Evolutionary conservation across 2,888 invertebrate species (phyloP), one percentile per base, ranked within the genome.

Genomic region (Tricholauxania praeusta): DNA sequence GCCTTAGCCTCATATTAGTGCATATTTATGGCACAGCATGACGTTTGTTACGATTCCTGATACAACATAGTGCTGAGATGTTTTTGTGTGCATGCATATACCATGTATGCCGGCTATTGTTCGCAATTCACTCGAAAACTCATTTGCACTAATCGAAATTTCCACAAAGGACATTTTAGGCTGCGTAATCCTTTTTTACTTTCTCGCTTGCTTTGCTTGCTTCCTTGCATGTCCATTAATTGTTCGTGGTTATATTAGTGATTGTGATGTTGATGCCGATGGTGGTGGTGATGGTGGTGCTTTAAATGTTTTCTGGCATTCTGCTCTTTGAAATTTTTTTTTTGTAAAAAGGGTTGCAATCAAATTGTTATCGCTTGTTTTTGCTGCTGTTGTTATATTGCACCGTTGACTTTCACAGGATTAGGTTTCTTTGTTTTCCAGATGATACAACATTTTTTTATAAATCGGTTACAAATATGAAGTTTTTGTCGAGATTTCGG

Each of bases 131-230:
- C 65, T 59, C 63, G 47, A 65, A 59, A 65, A 71, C 57, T 65
- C 65, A 71, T 59, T 71, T 71, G 49, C 65, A 57, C 71, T 71
- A 71, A 71, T 71, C 65, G 71, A 64, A 71, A 71, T 71, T 65
- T 71, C 71, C 71, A 65, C 71, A 71, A 71, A 71, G 71, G 71
- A 71, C 65, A 65, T 71, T 70, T 70, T 62, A 62, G 62, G 28
- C 60, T 17, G 70, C 66, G 14, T 17, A 71, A 71, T 71, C 71
- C 65, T 65, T 71, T 63, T 55, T 22, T 55, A 10, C 28, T 62
- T 39, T 4, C 12, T 28, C 28, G 28, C 62, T 22, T n/a, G 12
- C 62, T 28, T 62, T 10, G 39, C 39, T 10, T 39, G 39, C 10
- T 62, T 51, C 70, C 22, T 39, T 70, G 60, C n/a, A 63, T 70